Evolutionary conservation across 2,888 invertebrate species (phyloP), one percentile per base, ranked within the genome.

Genomic region (Lasioglossum zephyrum): DNA sequence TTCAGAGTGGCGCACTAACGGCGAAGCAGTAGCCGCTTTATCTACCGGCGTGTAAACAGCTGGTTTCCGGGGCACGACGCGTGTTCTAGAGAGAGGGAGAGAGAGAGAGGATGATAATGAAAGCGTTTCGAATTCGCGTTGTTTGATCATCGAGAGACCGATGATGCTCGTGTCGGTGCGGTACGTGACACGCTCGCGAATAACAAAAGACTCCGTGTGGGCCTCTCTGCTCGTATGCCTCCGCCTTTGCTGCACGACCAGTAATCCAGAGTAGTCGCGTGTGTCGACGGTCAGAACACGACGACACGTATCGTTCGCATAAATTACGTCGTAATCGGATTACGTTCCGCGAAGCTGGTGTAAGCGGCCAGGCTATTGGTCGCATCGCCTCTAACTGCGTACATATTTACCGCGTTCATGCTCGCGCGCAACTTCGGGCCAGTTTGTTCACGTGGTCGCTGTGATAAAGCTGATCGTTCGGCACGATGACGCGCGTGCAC

Each of bases 311-410:
- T 87, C 69, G 74, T 41, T 74, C 63, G 73, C 36, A 72, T 76
- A 81, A 83, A 83, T 81, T 82, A 47, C 77, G 44, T 31, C 63
- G 41, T 81, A 83, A 87, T 87, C 86, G 76, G 86, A 86, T 87
- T 86, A 83, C 39, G 66, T 69, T 70, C 49, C 74, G 63, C n/a
- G 53, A 72, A 70, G 69, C 39, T 74, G 73, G 9, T 69, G 26
- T 77, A 70, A 73, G 57, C 44, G n/a, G 16, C 41, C n/a, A 13
- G 63, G 63, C 44, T 76, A 77, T 73, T 26, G 75, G 53, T 47
- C 22, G 49, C 76, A 41, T 77, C 57, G 53, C 22, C 47, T 72
- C 41, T 77, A 82, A 77, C 75, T 81, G 73, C 76, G 53, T 44
- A 76, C 78, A 79, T 79, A 81, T 86, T 87, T 81, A 53, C 74